These are phyloP conservation scores for Cylloceria caligata DNA, from an alignment of 2,888 invertebrate genomes.

Conservation along the genomic window DNA sequence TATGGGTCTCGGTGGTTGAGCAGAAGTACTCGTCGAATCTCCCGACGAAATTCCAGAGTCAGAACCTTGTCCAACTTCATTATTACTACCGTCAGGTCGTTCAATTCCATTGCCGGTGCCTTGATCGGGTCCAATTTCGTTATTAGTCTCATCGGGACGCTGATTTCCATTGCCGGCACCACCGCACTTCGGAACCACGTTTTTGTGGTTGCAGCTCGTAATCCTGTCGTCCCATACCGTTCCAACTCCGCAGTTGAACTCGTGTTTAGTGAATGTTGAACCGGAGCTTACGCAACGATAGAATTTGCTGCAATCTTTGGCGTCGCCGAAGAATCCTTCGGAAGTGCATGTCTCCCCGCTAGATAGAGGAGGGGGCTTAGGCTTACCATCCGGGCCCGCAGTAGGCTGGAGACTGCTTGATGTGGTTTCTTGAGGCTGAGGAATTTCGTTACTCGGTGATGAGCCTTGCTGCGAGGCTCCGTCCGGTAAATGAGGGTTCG, in stretches of 20 bases:
- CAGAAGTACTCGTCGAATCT: slow-evolving; percentile 9
- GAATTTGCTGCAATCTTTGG: slow-evolving; percentile 85
- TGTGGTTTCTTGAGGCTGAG: slow-evolving; percentile 51
- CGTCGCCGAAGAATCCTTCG: slow-evolving; percentile 58
- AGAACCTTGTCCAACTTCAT: slow-evolving; percentile 20
- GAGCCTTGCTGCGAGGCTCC: slow-evolving; percentile 13
- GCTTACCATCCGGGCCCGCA: slow-evolving; percentile 18
- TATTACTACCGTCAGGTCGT: not conserved
- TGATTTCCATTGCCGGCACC: slow-evolving; percentile 30
- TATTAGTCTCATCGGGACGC: slow-evolving; percentile 15
- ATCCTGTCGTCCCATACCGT: slow-evolving; percentile 89
- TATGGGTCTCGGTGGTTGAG: not conserved
- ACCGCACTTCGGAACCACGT: slow-evolving; percentile 84
- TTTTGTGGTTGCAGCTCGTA: slow-evolving; percentile 87
- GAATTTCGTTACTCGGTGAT: slow-evolving; percentile 26
- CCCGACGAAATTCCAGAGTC: slow-evolving; percentile 16
- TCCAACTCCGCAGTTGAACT: slow-evolving; percentile 88
- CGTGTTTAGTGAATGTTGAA: slow-evolving; percentile 84
- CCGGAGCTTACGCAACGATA: slow-evolving; percentile 88
- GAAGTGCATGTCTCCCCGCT: slow-evolving; percentile 35
- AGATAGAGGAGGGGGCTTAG: slow-evolving; percentile 25
- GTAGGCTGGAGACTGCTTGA: slow-evolving; percentile 65
- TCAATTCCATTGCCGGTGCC: slow-evolving; percentile 14
- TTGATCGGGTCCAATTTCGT: slow-evolving; percentile 19
- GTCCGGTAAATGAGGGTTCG: slow-evolving; percentile 53